Base-by-base conservation (phyloP, 2,888 invertebrate genomes). In the Cheilosia variabilis region DNA sequence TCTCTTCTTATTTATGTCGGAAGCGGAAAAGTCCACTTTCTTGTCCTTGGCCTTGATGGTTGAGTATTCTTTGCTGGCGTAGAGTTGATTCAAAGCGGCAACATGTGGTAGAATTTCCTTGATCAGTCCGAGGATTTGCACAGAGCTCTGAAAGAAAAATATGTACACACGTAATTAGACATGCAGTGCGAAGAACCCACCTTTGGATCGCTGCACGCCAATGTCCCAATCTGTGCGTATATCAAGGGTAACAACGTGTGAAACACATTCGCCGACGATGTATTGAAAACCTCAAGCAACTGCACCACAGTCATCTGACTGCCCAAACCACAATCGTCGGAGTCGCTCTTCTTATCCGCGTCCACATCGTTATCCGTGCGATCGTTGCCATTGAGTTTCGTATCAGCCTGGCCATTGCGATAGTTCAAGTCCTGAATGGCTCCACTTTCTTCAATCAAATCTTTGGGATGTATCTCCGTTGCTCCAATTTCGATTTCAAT, bases 71-170 rank as follows among this genome's bases (percentile, higher is more conserved):
- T 91, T 92, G 9, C 89, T 89, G 1, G 90, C 89, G 62, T 91
- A 91, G 34, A 96, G 91, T 77, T 96, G 94, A 93, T 98, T 98
- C 88, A 98, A 93, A 0, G 96, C 96, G 0, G 97, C 95, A 4
- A 98, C 96, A 88, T 97, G 96, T 0, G 98, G 98, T 24, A 98
- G 92, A 89, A 98, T 94, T 89, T 97, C 96, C 92, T 97, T 97
- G 66, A 98, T 96, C 89, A 98, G 93, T 73, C 96, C 95, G 72
- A 98, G 93, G 45, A 98, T 95, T 91, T 97, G 96, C 1, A 98
- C 97, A 1, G 96, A 95, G 89, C 96, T 96, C 96, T 96, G 91
- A 45, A 93, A 52, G 52, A 13, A 55, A 60, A 53, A 22, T 60
- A 2, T n/a, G 5, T 17, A 17, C 17, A 53, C 9, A 1, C 4